Evolutionary conservation across 2,113 vertebrate species (phyloP).

Genomic region (Odocoileus hemionus): DNA sequence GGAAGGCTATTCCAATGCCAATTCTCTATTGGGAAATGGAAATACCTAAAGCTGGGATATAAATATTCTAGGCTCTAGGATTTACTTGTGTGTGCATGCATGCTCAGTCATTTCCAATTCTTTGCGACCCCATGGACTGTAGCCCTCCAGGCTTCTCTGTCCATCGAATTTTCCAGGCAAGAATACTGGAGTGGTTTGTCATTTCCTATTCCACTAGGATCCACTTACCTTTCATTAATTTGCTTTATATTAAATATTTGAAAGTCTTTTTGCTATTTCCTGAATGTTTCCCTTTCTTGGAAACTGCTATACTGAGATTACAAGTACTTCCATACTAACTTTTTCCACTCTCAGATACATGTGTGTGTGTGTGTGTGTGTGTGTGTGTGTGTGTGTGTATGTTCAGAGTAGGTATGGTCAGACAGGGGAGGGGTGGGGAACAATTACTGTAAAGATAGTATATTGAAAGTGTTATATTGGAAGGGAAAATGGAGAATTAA

Average conservation of each 20-base stretch:
- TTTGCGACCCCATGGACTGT: background rate
- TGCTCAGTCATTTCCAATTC: background rate
- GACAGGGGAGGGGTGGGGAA: background rate
- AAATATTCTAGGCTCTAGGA: slow-evolving; percentile 4
- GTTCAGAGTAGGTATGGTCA: background rate
- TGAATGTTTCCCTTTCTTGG: background rate
- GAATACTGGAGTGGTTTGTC: background rate
- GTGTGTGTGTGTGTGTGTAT: accelerated
- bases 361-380: background rate
- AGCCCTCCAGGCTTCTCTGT: background rate
- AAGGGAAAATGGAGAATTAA: background rate
- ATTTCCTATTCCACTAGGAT: background rate
- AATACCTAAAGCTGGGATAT: background rate
- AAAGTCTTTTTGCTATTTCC: background rate
- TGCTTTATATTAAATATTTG: background rate
- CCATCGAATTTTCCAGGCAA: background rate
- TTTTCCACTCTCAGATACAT: background rate
- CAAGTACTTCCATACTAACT: background rate
- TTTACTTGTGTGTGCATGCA: background rate
- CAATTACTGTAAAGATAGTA: background rate
- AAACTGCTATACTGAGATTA: background rate
- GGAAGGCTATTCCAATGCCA: background rate
- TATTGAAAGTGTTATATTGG: background rate
- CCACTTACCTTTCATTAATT: background rate
- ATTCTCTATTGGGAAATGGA: background rate